phyloP scores from a whole-genome alignment of 2,888 invertebrate species.

The Trichogramma dendrolimi region DNA sequence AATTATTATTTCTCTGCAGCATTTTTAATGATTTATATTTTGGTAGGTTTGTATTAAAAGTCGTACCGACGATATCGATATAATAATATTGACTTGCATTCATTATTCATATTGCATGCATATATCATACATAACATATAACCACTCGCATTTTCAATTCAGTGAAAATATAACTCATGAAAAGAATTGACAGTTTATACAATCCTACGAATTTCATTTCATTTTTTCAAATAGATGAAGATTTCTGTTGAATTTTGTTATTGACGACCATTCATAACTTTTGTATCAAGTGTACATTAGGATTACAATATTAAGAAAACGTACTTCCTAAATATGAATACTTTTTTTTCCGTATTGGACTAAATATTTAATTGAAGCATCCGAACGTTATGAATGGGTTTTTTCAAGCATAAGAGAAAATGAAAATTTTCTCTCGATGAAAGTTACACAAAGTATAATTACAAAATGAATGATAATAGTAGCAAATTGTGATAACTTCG shows the following conservation, averaged over 20 bases:
- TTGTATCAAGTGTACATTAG: too few species aligned
- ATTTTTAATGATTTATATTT: slow-evolving; percentile 12
- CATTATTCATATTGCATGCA: slow-evolving; percentile 36
- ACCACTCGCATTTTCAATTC: slow-evolving; percentile 22
- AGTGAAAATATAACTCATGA: slow-evolving; percentile 24
- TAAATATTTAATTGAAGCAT: too few species aligned
- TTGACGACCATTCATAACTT: too few species aligned
- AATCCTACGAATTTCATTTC: slow-evolving; percentile 14
- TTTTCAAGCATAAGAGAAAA: too few species aligned
- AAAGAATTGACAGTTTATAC: slow-evolving; percentile 19
- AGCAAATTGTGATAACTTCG: too few species aligned
- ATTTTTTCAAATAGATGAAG: slow-evolving; percentile 11
- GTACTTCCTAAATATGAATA: too few species aligned
- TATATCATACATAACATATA: slow-evolving; percentile 20
- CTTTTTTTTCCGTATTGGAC: too few species aligned
- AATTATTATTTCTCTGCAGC: slow-evolving; percentile 5
- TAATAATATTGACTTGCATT: slow-evolving; percentile 39
- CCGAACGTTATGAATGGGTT: too few species aligned
- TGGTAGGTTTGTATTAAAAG: slow-evolving; percentile 23
- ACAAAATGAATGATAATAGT: too few species aligned
- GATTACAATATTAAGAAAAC: too few species aligned
- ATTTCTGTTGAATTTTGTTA: neutral
- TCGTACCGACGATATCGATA: slow-evolving; percentile 37
- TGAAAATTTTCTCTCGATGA: too few species aligned
- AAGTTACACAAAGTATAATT: too few species aligned